Conservation (phyloP, 1,140 invertebrate species). For the Lasaia peninsularis region DNA sequence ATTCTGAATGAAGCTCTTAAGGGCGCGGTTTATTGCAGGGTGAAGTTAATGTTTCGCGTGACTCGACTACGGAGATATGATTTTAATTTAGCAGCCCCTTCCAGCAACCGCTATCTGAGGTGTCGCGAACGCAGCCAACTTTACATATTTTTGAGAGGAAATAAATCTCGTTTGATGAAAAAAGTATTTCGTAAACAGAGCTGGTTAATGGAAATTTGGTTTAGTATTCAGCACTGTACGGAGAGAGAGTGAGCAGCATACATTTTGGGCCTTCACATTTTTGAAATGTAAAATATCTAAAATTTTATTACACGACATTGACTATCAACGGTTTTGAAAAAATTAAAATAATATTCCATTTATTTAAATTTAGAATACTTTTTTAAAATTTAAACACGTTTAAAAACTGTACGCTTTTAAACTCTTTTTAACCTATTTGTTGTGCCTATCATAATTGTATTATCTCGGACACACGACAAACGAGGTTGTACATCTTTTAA, state of each 20-base stretch:
- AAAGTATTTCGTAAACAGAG: constrained; percentile 67
- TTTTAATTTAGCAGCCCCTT: constrained; percentile 68
- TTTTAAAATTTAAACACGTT: no score
- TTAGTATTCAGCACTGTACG: constrained; percentile 55
- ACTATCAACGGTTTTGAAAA: no score
- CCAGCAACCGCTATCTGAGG: constrained; percentile 38
- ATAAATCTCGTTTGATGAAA: constrained; percentile 69
- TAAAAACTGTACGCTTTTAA: no score
- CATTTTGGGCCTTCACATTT: neutral
- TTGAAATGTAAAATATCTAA: neutral
- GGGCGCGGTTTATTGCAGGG: constrained; percentile 67
- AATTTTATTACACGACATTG: no score
- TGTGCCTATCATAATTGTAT: no score
- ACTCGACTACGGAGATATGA: constrained; percentile 71
- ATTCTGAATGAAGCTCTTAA: constrained; percentile 71
- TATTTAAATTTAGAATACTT: no score
- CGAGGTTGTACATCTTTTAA: neutral
- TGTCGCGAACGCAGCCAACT: constrained; percentile 48
- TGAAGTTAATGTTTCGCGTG: constrained; percentile 74
- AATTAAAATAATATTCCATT: no score
- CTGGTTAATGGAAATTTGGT: constrained; percentile 64
- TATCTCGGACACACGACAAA: no score
- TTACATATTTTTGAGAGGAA: constrained; percentile 70
- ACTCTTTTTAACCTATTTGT: no score
- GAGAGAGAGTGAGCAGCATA: constrained; percentile 28